A percentile compares a stretch with the other conserved stretches of the same genome.
phyloP scores from a whole-genome alignment of 2,113 vertebrate genomes.

The Larimichthys crocea region DNA sequence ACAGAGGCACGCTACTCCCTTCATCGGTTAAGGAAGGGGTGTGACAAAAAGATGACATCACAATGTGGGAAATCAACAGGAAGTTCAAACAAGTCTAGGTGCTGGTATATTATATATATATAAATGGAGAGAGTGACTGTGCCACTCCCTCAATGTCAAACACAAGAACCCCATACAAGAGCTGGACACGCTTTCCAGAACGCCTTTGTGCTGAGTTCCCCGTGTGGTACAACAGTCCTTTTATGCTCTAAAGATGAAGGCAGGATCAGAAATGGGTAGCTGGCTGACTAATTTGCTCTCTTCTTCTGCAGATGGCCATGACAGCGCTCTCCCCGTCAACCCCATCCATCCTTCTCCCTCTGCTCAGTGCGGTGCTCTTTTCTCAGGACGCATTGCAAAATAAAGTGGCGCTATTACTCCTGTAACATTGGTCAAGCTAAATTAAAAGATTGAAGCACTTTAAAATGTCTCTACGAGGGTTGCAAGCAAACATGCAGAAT shows the following conservation, averaged over 20 bases:
- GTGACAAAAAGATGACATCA: conserved; percentile 27
- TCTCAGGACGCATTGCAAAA: conserved; percentile 64
- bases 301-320: conserved; percentile 39
- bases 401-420: conserved; percentile 68
- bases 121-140: conserved; percentile 12
- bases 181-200: conserved; percentile 47
- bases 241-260: conserved; percentile 41
- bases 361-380: conserved; percentile 59
- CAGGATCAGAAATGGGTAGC: conserved; percentile 32
- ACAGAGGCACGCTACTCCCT: conserved; percentile 3
- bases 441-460: conserved; percentile 76
- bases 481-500: conserved; percentile 85
- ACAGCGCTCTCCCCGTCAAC: conserved; percentile 4
- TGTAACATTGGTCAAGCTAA: conserved; percentile 71
- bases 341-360: conserved; percentile 37
- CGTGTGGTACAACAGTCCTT: conserved; percentile 14
- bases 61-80: conserved; percentile 28
- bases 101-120: conserved; percentile 58
- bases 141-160: conserved; percentile 38
- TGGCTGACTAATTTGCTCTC: conserved; percentile 48
- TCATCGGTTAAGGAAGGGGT: conserved; percentile 21
- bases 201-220: conserved; percentile 12
- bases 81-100: conserved; percentile 44
- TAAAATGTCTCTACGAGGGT: conserved; percentile 70
- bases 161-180: conserved; percentile 7